Evolutionary conservation across 2,888 invertebrate species (phyloP), one percentile per base, ranked within the genome.

Genomic region (Dolichomitus sp.): DNA sequence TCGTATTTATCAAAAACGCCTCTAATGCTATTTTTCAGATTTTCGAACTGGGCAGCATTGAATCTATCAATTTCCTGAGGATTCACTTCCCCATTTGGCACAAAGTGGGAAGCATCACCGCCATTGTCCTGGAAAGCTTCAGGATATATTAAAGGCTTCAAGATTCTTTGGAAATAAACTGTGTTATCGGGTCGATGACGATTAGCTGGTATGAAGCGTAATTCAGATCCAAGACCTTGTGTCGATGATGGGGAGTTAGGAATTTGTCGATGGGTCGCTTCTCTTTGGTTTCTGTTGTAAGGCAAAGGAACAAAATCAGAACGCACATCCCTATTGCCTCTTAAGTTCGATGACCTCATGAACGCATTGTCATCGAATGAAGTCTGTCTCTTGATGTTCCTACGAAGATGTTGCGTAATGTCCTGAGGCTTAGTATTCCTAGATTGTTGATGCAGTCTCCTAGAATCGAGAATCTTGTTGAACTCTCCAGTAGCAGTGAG

Each of bases 1-100:
- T 73, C 61, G 73, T 73, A 73, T 33, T 50, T 72, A 50, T 87
- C 85, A 54, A 87, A 85, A 42, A 87, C 84, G 30, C 81, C 85
- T 30, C 54, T 42, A 61, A 79, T 19, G 79, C 83, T 66, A 42
- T 83, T 48, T 12, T 75, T 66, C 59, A 87, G 63, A 23, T 75
- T 80, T 11, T 65, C 61, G 1, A 85, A 63, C n/a, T 81, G 81
- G n/a, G 65, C 48, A 5, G 54, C 48, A 27, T 85, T 73, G 79
- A 84, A 80, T 2, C 57, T 30, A 7, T 77, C 54, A 6, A 84
- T 52, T 63, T 81, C 40, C 7, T 19, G 42, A 3, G 52, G 37
- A 14, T 69, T 50, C 19, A 33, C 17, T 30, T 63, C 59, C 12
- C 66, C 57, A 17, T 42, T 69, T 0, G 61, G 30, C 12, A 23